Evolutionary conservation across 2,113 vertebrate genomes (phyloP).

Genomic region (Spermophilus dauricus): DNA sequence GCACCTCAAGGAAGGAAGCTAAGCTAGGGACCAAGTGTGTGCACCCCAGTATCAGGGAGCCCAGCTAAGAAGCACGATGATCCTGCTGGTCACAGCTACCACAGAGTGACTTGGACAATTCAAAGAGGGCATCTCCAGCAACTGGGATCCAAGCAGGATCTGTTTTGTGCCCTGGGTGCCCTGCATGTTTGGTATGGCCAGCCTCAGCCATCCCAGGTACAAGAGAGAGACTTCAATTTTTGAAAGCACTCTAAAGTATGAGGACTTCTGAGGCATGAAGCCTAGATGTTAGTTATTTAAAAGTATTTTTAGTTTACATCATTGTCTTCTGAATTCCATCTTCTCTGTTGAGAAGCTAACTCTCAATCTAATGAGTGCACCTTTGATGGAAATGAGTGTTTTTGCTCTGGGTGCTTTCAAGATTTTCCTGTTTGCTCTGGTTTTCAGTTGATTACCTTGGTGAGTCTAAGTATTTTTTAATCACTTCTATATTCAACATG

Average conservation of each 20-base stretch:
- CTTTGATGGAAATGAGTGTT: neutral
- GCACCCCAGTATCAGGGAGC: no score
- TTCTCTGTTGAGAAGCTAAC: neutral
- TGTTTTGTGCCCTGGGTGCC: neutral
- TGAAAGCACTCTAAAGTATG: neutral
- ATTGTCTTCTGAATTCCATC: neutral
- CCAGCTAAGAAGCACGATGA: neutral
- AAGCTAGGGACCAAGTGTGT: neutral
- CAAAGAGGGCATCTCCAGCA: neutral
- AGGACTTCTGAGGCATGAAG: neutral
- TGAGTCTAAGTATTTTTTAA: constrained; percentile 1
- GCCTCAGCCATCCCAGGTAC: accelerated
- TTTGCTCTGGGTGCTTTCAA: neutral
- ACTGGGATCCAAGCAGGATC: neutral
- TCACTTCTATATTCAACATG: constrained; percentile 35
- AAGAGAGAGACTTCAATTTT: neutral
- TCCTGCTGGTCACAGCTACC: neutral
- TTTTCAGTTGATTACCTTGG: constrained; percentile 55
- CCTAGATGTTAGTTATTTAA: neutral
- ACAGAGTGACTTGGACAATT: neutral
- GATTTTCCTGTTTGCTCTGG: constrained; percentile 6
- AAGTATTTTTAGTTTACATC: neutral
- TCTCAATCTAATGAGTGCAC: neutral
- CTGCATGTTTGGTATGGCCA: neutral
- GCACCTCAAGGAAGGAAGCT: neutral